A percentile compares a stretch with the other conserved stretches of the same genome.
Conservation (phyloP, 2,797 vertebrate species). For the Tokudaia muenninki region DNA sequence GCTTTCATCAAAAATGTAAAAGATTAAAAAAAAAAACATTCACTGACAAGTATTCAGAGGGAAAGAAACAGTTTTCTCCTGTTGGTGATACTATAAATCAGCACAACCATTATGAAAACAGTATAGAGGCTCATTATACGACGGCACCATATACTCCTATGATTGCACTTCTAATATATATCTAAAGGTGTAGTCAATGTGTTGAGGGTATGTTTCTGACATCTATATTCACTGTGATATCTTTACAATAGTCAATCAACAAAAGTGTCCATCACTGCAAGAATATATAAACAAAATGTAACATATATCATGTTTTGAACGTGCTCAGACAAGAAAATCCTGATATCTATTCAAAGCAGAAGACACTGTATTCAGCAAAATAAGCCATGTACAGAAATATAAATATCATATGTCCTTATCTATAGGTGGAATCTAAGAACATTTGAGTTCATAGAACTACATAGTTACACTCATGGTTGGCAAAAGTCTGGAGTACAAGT, state of each 20-base stretch:
- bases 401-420: background rate
- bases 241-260: background rate
- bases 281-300: background rate
- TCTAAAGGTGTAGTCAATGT: background rate
- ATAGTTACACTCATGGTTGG: background rate
- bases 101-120: background rate
- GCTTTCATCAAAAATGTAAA: background rate
- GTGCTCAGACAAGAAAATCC: background rate
- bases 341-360: background rate
- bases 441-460: background rate
- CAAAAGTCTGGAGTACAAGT: background rate
- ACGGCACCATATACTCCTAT: background rate
- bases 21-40: background rate
- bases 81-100: background rate
- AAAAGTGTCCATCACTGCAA: background rate
- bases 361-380: background rate
- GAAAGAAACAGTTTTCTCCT: background rate
- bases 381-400: background rate
- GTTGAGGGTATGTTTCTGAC: background rate
- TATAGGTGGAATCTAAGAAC: background rate
- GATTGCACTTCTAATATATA: background rate
- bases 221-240: background rate
- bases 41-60: background rate
- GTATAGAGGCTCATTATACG: background rate
- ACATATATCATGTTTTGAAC: background rate